phyloP scores from a whole-genome alignment of 2,797 vertebrate genomes.

The Pogonophryne albipinna region DNA sequence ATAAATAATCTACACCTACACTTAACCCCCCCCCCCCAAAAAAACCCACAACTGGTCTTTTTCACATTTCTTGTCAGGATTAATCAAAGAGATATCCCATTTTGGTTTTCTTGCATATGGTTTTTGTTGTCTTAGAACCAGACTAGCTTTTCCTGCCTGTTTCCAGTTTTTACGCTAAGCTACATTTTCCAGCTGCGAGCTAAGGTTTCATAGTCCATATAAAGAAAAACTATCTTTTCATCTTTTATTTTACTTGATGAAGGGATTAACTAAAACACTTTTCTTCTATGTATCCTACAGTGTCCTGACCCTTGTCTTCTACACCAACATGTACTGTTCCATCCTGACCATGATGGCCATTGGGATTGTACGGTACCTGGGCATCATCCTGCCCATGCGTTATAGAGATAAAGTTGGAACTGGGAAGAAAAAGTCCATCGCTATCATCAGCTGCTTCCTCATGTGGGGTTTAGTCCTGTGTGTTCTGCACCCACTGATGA shows the following conservation, averaged over 20 bases:
- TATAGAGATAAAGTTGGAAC: constrained; percentile 60
- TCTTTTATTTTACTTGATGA: neutral
- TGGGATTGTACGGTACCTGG: constrained; percentile 92
- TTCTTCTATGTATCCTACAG: constrained; percentile 49
- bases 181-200: too few relatives aligned
- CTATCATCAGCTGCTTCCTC: constrained; percentile 80
- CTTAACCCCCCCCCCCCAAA: too few relatives aligned
- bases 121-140: too few relatives aligned
- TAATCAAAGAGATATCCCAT: too few relatives aligned
- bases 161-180: neutral
- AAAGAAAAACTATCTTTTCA: neutral
- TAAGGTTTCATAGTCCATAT: neutral
- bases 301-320: constrained; percentile 90
- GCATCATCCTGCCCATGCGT: constrained; percentile 88
- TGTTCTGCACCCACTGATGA: constrained; percentile 87
- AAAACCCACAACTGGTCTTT: too few relatives aligned
- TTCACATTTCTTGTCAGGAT: too few relatives aligned
- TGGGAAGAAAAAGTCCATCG: constrained; percentile 82
- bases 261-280: neutral
- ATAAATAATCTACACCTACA: too few relatives aligned
- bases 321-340: constrained; percentile 95
- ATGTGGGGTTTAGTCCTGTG: constrained; percentile 88
- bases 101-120: too few relatives aligned
- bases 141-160: too few relatives aligned
- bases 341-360: constrained; percentile 94